Conservation (phyloP, 2,797 vertebrate species). For the Aphelocoma californica region DNA sequence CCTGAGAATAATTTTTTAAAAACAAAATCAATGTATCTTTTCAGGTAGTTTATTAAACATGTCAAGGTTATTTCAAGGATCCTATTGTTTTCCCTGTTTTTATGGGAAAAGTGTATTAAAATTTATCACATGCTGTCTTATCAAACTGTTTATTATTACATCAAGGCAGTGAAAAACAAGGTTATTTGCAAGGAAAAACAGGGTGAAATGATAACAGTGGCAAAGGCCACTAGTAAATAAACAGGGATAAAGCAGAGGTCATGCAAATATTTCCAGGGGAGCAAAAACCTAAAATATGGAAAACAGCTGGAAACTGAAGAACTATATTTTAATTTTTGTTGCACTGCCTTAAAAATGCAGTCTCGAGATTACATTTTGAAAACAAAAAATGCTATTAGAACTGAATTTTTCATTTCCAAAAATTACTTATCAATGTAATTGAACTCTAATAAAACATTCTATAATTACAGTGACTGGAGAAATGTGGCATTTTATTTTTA, state of each 20-base stretch:
- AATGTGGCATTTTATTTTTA: background rate
- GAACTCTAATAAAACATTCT: background rate
- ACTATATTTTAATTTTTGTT: background rate
- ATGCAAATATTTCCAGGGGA: background rate
- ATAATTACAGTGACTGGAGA: background rate
- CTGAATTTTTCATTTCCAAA: background rate
- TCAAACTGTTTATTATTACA: background rate
- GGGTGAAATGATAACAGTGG: background rate
- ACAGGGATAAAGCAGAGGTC: background rate
- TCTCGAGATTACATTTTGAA: background rate
- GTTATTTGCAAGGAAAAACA: constrained; percentile 13
- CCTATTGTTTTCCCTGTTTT: background rate
- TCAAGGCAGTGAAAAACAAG: background rate
- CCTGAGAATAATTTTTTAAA: background rate
- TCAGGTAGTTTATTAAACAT: background rate
- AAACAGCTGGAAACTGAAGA: background rate
- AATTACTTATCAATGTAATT: background rate
- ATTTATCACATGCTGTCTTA: background rate
- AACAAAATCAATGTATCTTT: background rate
- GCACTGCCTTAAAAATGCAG: background rate
- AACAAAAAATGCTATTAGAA: background rate
- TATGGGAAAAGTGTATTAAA: background rate
- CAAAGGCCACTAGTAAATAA: background rate
- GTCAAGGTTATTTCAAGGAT: constrained; percentile 8
- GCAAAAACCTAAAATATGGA: background rate